Percentiles rank a stretch among this genome's conserved stretches.
Evolutionary conservation across 1,140 invertebrate species (phyloP).

Genomic region (Oncopeltus fasciatus): DNA sequence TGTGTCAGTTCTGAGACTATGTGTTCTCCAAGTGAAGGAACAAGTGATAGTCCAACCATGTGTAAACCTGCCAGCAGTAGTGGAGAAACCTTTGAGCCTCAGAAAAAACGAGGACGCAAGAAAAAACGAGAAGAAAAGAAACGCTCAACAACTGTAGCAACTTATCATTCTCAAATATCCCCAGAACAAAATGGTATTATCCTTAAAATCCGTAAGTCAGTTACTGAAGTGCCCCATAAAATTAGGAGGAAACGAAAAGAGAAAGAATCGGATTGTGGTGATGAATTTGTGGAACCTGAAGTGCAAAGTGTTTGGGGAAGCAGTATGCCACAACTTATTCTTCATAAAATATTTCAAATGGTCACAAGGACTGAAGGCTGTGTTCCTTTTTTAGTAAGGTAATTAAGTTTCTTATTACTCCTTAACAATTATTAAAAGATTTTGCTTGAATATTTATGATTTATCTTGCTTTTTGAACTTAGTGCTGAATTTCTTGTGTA

Average conservation of each 20-base stretch:
- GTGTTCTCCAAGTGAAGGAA: constrained; percentile 25
- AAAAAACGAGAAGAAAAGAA: constrained; percentile 17
- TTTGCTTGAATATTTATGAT: no score
- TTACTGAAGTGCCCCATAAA: constrained; percentile 22
- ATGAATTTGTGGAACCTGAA: constrained; percentile 29
- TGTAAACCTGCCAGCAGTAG: constrained; percentile 8
- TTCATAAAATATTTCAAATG: constrained; percentile 53
- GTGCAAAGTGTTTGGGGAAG: constrained; percentile 43
- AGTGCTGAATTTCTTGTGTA: no score
- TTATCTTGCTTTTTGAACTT: no score
- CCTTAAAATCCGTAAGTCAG: constrained; percentile 44
- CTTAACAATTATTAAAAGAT: no score
- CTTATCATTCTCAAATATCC: constrained; percentile 41
- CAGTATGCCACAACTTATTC: constrained; percentile 44
- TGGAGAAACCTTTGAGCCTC: constrained; percentile 6
- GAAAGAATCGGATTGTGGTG: constrained; percentile 21
- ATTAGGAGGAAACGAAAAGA: constrained; percentile 22
- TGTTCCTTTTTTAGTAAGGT: constrained; percentile 56
- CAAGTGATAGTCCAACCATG: constrained; percentile 12
- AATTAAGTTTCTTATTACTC: no score
- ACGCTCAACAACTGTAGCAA: constrained; percentile 24
- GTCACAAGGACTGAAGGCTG: constrained; percentile 48
- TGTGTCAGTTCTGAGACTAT: constrained; percentile 24
- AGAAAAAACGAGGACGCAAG: constrained; percentile 22
- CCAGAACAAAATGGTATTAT: constrained; percentile 46